phyloP scores from a whole-genome alignment of 2,888 invertebrate genomes.

The Tubulanus polymorphus region DNA sequence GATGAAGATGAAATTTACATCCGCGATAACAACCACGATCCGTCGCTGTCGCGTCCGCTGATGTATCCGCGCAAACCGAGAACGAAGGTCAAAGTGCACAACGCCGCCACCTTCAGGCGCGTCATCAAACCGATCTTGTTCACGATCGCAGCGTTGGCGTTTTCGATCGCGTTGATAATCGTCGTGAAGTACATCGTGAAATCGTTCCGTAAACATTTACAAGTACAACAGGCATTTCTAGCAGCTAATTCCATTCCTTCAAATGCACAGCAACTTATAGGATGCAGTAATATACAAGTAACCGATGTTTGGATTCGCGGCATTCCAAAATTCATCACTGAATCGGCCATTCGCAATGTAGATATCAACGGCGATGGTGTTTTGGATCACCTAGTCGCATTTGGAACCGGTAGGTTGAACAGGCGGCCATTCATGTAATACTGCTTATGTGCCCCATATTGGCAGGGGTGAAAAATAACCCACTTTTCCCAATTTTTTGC shows the following conservation, averaged over 20 bases:
- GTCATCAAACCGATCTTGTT: slow-evolving; percentile 32
- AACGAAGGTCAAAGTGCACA: slow-evolving; percentile 28
- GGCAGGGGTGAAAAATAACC: too few relatives aligned
- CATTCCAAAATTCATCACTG: slow-evolving; percentile 68
- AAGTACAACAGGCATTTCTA: background rate
- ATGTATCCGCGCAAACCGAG: slow-evolving; percentile 34
- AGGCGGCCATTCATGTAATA: too few relatives aligned
- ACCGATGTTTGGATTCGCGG: slow-evolving; percentile 66
- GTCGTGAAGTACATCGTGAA: slow-evolving; percentile 35
- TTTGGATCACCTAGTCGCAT: slow-evolving; percentile 71
- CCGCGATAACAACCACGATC: slow-evolving; percentile 13
- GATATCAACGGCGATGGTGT: slow-evolving; percentile 71
- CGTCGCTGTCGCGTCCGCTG: slow-evolving; percentile 33
- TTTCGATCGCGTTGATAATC: slow-evolving; percentile 32
- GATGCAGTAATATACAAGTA: slow-evolving; percentile 62
- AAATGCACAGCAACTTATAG: slow-evolving; percentile 52
- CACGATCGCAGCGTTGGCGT: slow-evolving; percentile 29
- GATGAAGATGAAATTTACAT: background rate
- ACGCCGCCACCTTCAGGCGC: slow-evolving; percentile 29
- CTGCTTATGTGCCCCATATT: too few relatives aligned
- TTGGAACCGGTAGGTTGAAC: slow-evolving; percentile 64
- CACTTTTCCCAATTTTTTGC: too few relatives aligned
- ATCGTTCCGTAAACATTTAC: background rate
- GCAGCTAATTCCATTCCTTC: background rate
- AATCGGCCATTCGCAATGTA: slow-evolving; percentile 67